Evolutionary conservation across 1,140 invertebrate species (phyloP), one percentile per base, ranked within the genome.

Genomic region (Orius insidiosus): DNA sequence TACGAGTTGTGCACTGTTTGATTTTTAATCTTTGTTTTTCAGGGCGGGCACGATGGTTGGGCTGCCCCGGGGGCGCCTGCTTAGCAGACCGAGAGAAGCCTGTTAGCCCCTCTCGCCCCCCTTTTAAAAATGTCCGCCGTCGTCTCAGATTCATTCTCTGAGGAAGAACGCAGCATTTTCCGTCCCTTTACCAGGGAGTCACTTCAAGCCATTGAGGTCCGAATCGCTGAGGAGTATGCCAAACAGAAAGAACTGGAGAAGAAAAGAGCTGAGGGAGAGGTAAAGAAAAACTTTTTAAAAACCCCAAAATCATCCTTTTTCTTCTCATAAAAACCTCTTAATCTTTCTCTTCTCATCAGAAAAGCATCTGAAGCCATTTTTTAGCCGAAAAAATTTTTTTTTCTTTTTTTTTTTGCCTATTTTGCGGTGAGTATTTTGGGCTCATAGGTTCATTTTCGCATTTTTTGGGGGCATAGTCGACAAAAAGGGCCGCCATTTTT

Each of bases 141-240:
- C 73, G 77, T 76, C 75, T 85, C 77, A 74, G 76, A 80, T 74
- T 82, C 79, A 70, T 72, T 80, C 74, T 81, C 80, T 75, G 81
- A 84, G 78, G 82, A 88, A 81, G 83, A 85, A 78, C 79, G 77
- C 71, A 81, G 81, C 72, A 75, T 85, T 76, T 96, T 95, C 83
- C 82, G 83, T 78, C 88, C 87, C 71, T 95, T 95, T 75, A 95
- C 90, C 64, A 76, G 88, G 69, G 89, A 95, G 72, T 93, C 89
- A 68, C 73, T 94, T 67, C 78, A 82, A 67, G 78, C 77, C 66
- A 92, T 95, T 68, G 84, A 94, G 72, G 71, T 79, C 66, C 79
- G 87, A 59, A 92, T 93, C 67, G 82, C 84, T 60, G 85, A 88
- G 67, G 87, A 93, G 74, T 71, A 86, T 77, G 86, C 83, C 66